Percentiles rank a stretch among this genome's conserved stretches.
phyloP scores from a whole-genome alignment of 2,113 vertebrate species.

The Acanthochromis polyacanthus region DNA sequence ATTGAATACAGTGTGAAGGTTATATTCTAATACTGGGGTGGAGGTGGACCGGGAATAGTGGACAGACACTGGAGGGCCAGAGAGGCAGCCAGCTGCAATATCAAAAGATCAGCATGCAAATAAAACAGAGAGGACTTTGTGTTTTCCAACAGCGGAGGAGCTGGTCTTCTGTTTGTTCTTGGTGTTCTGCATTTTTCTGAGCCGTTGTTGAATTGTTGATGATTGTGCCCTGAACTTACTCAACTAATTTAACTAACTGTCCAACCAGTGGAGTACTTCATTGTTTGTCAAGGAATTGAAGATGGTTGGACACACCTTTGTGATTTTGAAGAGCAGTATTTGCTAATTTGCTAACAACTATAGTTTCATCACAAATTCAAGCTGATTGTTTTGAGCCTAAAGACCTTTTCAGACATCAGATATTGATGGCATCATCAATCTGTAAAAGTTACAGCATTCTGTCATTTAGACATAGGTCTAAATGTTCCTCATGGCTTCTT shows the following conservation, averaged over 20 bases:
- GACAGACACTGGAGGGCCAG: conserved; percentile 36
- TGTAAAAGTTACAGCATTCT: too few species aligned
- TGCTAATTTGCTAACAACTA: too few species aligned
- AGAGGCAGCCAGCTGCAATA: conserved; percentile 61
- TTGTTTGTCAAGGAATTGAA: too few species aligned
- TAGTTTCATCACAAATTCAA: too few species aligned
- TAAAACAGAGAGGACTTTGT: conserved; percentile 46
- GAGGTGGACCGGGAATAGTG: conserved; percentile 62
- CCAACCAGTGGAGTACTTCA: neutral
- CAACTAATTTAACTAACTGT: neutral
- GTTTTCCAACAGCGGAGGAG: conserved; percentile 12
- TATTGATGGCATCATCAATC: too few species aligned
- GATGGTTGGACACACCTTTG: too few species aligned
- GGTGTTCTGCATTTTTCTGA: neutral
- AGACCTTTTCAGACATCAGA: too few species aligned
- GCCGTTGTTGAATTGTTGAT: conserved; percentile 6
- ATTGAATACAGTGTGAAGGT: conserved; percentile 52
- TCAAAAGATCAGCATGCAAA: conserved; percentile 49
- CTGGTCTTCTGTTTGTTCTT: conserved; percentile 19
- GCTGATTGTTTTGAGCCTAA: too few species aligned
- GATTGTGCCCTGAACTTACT: neutral
- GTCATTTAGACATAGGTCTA: too few species aligned
- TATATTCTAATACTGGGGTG: conserved; percentile 66
- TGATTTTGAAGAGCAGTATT: too few species aligned
- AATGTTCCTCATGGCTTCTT: too few species aligned